These are phyloP conservation scores for Goniozus legneri DNA, from an alignment of 1,140 invertebrate genomes.

Conservation along the genomic window DNA sequence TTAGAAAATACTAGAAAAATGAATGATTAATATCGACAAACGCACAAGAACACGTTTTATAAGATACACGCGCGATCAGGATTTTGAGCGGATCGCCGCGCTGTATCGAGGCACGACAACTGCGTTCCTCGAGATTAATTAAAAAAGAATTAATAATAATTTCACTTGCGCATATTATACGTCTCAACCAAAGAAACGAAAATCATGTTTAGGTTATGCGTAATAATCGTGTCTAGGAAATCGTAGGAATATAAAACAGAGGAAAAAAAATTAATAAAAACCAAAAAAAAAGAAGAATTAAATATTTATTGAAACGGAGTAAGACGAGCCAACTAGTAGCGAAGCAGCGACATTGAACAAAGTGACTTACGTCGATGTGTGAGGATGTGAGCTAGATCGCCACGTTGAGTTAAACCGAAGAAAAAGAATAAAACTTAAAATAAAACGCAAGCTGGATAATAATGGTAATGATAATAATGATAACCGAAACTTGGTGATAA, in stretches of 20 bases:
- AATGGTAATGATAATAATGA: too few relatives aligned
- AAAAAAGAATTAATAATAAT: too few relatives aligned
- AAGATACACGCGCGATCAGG: too few relatives aligned
- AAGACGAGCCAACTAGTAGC: slow-evolving; percentile 27
- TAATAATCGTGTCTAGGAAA: slow-evolving; percentile 31
- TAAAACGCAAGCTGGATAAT: too few relatives aligned
- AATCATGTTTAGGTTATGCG: slow-evolving; percentile 29
- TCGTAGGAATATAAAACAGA: slow-evolving; percentile 29
- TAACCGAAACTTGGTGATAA: too few relatives aligned
- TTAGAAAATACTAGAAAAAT: too few relatives aligned
- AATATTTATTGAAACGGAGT: slow-evolving; percentile 35
- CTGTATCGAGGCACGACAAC: too few relatives aligned
- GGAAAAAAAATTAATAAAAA: slow-evolving; percentile 25
- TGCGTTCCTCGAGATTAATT: too few relatives aligned
- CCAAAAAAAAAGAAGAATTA: slow-evolving; percentile 26
- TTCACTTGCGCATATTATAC: slow-evolving; percentile 31
- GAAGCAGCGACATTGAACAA: slow-evolving; percentile 29
- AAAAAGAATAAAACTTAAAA: slow-evolving; percentile 26
- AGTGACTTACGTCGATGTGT: slow-evolving; percentile 45
- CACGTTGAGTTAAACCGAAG: slow-evolving; percentile 41
- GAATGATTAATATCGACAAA: too few relatives aligned
- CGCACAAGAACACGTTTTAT: too few relatives aligned
- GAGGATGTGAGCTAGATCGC: slow-evolving; percentile 44
- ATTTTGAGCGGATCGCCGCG: too few relatives aligned
- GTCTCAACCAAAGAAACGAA: slow-evolving; percentile 15